These are phyloP conservation scores for Miniopterus natalensis DNA, from an alignment of 2,113 vertebrate genomes.

Conservation along the genomic window DNA sequence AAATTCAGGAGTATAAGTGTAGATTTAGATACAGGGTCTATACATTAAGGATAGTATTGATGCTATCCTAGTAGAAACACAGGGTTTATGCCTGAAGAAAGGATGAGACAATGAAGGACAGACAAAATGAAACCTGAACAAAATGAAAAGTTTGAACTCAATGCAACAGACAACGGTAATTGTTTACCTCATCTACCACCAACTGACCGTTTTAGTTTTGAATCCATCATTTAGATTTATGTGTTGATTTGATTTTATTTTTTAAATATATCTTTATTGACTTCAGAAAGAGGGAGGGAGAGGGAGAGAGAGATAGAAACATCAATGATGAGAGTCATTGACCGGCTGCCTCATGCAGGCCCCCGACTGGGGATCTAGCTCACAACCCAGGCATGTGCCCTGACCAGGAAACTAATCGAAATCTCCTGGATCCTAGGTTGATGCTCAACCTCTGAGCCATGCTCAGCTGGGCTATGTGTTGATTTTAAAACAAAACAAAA, in stretches of 20 bases:
- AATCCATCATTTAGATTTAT: background rate
- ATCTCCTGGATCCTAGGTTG: no score
- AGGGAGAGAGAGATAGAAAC: no score
- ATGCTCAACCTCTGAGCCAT: no score
- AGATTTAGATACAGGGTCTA: background rate
- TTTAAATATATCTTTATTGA: no score
- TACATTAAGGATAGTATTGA: background rate
- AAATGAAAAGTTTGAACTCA: slow-evolving; percentile 39
- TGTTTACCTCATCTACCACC: background rate
- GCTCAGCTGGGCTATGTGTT: background rate
- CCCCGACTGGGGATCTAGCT: no score
- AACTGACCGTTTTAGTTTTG: background rate
- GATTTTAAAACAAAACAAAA: background rate
- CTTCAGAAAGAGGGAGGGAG: no score
- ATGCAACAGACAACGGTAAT: background rate
- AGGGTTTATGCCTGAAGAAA: background rate
- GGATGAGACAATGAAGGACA: background rate
- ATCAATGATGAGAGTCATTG: no score
- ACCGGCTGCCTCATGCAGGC: no score
- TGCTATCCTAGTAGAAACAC: background rate
- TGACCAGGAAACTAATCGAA: no score
- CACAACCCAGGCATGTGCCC: no score
- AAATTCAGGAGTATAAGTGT: background rate
- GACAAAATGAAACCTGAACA: slow-evolving; percentile 24
- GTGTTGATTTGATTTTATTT: background rate